A percentile compares a stretch with the other conserved stretches of the same genome.
These are phyloP conservation scores for Apodemia mormo DNA, from an alignment of 2,888 invertebrate species.

Conservation along the genomic window DNA sequence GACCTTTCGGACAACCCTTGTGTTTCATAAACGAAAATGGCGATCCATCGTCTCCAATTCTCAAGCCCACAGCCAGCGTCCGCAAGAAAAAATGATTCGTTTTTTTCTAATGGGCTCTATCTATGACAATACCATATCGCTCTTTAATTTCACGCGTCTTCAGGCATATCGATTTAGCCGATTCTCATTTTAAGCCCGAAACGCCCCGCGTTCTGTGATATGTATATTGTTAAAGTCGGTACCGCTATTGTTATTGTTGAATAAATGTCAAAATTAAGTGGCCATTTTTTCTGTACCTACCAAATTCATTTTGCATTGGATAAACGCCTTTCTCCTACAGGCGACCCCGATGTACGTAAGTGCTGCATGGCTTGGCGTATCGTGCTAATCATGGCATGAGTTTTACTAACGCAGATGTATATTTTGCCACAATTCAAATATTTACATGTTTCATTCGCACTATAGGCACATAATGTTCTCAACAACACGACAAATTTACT, in stretches of 20 bases:
- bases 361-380: slow-evolving; percentile 77
- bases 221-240: slow-evolving; percentile 50
- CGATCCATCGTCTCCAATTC: slow-evolving; percentile 77
- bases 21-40: slow-evolving; percentile 84
- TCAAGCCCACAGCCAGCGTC: slow-evolving; percentile 77
- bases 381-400: slow-evolving; percentile 70
- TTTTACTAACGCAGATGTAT: slow-evolving; percentile 58
- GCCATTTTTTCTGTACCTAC: slow-evolving; percentile 62
- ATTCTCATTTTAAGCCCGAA: slow-evolving; percentile 70
- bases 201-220: slow-evolving; percentile 82
- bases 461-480: slow-evolving; percentile 44
- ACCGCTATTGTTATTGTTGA: slow-evolving; percentile 70
- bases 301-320: slow-evolving; percentile 45
- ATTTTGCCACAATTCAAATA: slow-evolving; percentile 40
- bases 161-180: slow-evolving; percentile 56
- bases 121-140: slow-evolving; percentile 23
- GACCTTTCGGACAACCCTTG: slow-evolving; percentile 91
- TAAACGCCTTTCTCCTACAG: slow-evolving; percentile 53
- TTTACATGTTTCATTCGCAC: slow-evolving; percentile 50
- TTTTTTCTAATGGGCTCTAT: slow-evolving; percentile 16
- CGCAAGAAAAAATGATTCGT: slow-evolving; percentile 74
- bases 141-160: slow-evolving; percentile 52
- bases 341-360: slow-evolving; percentile 62
- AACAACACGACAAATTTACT: slow-evolving; percentile 31
- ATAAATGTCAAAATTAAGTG: slow-evolving; percentile 72